Conservation (phyloP, 2,888 invertebrate genomes). For the Anthoptus insignis region DNA sequence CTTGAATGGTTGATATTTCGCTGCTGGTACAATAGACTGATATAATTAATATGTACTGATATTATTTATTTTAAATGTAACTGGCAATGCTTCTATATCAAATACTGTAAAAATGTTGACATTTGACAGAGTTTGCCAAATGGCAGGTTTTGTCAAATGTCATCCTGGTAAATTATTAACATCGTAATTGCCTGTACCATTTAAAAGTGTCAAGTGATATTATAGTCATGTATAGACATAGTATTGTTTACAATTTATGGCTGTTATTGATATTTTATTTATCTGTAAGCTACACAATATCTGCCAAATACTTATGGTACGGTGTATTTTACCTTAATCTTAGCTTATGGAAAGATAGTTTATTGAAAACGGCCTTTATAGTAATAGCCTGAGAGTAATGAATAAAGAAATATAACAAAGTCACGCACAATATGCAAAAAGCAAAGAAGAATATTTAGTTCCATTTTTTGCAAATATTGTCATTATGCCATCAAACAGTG, state of each 20-base stretch:
- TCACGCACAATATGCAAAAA: no score
- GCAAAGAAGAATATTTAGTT: no score
- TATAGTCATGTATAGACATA: not conserved
- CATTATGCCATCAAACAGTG: no score
- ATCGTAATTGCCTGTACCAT: not conserved
- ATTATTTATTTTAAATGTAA: conserved; percentile 4
- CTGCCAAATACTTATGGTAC: no score
- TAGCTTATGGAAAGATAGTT: no score
- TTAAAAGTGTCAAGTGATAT: conserved; percentile 1
- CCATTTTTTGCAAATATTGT: no score
- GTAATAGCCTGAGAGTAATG: no score
- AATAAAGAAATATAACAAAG: no score
- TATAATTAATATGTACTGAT: conserved; percentile 22
- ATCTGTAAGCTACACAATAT: no score
- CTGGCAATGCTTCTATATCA: not conserved
- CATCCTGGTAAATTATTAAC: not conserved
- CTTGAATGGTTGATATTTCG: conserved; percentile 59
- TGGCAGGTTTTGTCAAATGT: not conserved
- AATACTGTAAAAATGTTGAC: not conserved
- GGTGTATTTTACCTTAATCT: no score
- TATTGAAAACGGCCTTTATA: no score
- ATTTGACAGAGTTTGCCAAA: not conserved
- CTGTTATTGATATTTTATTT: no score
- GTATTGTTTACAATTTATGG: not conserved
- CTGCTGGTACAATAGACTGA: conserved; percentile 26